Evolutionary conservation across 2,888 invertebrate genomes (phyloP).

Genomic region (Eucriotettix oculatus): DNA sequence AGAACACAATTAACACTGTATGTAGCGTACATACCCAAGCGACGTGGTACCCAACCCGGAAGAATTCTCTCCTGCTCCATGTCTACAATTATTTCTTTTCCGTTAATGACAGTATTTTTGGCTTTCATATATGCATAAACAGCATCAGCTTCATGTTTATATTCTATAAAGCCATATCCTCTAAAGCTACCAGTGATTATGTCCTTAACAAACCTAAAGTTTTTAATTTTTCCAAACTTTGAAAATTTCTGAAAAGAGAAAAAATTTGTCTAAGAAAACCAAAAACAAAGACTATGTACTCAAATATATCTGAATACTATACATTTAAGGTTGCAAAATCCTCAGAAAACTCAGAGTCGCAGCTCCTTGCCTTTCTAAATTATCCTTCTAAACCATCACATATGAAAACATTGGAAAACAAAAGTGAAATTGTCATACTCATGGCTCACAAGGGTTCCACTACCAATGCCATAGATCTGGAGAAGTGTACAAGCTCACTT

Average conservation of each 20-base stretch:
- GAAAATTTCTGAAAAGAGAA: constrained; percentile 35
- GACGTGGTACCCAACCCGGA: constrained; percentile 67
- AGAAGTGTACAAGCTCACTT: too few relatives aligned
- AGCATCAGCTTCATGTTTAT: constrained; percentile 39
- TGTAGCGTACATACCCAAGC: constrained; percentile 36
- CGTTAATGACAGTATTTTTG: constrained; percentile 44
- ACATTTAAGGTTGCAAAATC: too few relatives aligned
- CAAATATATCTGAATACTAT: too few relatives aligned
- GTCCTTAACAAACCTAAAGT: constrained; percentile 52
- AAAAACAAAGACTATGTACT: background rate
- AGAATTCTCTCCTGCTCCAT: constrained; percentile 53
- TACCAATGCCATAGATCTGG: too few relatives aligned
- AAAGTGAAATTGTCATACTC: too few relatives aligned
- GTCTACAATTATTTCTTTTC: constrained; percentile 55
- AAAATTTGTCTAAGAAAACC: background rate
- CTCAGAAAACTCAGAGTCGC: too few relatives aligned
- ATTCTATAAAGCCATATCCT: constrained; percentile 78
- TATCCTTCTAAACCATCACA: too few relatives aligned
- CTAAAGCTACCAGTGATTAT: constrained; percentile 69
- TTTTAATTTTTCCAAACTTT: constrained; percentile 45
- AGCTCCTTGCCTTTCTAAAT: too few relatives aligned
- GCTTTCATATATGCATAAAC: constrained; percentile 42
- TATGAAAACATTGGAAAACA: too few relatives aligned
- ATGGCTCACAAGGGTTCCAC: too few relatives aligned
- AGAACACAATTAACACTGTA: too few relatives aligned